Conservation (phyloP, 2,888 invertebrate species). For the Crossocerus cetratus region DNA sequence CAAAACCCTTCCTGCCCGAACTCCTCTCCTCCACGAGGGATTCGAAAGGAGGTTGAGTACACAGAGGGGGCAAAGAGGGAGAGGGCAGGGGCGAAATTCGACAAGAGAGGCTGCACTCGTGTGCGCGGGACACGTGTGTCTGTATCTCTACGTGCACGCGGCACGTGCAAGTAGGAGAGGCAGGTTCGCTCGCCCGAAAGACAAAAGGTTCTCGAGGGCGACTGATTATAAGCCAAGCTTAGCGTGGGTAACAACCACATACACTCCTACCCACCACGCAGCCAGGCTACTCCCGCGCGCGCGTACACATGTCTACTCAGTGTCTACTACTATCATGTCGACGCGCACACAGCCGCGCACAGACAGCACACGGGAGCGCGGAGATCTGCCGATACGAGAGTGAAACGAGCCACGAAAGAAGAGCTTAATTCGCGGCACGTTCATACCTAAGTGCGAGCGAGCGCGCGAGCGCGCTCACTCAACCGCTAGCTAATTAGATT, state of each 20-base stretch:
- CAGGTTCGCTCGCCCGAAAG: constrained; percentile 18
- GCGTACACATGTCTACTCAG: not conserved
- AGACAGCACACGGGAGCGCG: not conserved
- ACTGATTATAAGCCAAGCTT: constrained; percentile 33
- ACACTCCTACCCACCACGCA: not conserved
- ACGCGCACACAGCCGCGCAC: not conserved
- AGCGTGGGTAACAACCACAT: constrained; percentile 25
- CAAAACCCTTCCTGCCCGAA: no score
- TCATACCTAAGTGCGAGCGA: constrained; percentile 24
- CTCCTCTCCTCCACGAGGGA: no score
- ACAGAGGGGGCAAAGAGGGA: no score
- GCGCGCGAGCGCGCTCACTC: not conserved
- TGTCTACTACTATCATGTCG: no score
- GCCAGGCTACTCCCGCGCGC: not conserved
- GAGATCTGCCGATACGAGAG: constrained; percentile 22
- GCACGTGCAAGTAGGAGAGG: no score
- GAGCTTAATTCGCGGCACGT: constrained; percentile 36
- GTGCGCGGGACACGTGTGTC: no score
- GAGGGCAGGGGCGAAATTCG: no score
- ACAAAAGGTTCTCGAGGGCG: constrained; percentile 44
- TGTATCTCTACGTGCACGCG: no score
- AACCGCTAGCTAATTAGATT: constrained; percentile 28
- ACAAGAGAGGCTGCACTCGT: no score
- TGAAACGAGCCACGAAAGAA: constrained; percentile 38
- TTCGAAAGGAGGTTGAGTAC: no score